Conservation (phyloP, 2,113 vertebrate genomes). For the Caretta caretta region DNA sequence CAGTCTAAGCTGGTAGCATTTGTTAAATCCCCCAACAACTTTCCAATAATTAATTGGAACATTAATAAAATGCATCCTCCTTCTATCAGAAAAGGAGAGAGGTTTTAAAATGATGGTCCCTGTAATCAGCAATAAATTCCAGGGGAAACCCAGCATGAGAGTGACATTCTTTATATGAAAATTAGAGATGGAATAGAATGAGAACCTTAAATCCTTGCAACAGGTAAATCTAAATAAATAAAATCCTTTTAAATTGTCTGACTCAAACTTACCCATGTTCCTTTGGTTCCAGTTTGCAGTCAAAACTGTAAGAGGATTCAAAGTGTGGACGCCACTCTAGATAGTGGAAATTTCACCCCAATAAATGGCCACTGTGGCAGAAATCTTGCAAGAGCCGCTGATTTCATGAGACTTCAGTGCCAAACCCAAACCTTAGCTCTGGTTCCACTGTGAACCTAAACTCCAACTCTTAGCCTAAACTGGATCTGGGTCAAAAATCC, state of each 20-base stretch:
- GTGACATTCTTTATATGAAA: no score
- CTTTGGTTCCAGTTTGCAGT: neutral
- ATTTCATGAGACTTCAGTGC: neutral
- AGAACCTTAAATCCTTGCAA: neutral
- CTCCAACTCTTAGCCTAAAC: neutral
- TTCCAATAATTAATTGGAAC: neutral
- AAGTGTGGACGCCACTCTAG: neutral
- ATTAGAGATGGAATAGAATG: neutral
- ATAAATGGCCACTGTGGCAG: neutral
- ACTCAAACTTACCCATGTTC: neutral
- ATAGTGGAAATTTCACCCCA: neutral
- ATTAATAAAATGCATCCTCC: neutral
- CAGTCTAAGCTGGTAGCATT: neutral
- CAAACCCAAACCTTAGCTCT: neutral
- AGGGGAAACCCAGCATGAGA: neutral
- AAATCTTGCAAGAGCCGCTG: neutral
- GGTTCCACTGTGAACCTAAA: neutral
- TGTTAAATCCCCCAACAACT: neutral
- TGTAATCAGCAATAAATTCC: neutral
- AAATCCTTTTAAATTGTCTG: neutral
- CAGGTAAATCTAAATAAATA: neutral
- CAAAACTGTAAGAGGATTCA: neutral
- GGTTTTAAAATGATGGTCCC: neutral
- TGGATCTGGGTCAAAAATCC: neutral
- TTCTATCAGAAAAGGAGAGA: neutral